These are phyloP conservation scores for Centruroides sculpturatus DNA, from an alignment of 1,140 invertebrate species.

Conservation along the genomic window DNA sequence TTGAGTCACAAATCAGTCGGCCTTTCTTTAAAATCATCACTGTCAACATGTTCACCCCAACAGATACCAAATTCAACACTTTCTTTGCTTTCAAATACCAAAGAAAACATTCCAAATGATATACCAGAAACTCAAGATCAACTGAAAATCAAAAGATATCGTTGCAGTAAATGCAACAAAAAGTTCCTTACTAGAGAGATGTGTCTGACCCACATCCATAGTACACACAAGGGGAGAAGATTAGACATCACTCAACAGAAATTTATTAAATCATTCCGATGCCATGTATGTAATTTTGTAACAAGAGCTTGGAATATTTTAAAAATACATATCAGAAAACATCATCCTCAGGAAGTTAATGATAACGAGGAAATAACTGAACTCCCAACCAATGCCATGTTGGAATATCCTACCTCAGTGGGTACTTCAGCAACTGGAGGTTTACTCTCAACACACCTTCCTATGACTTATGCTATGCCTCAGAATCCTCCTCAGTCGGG, in stretches of 20 bases:
- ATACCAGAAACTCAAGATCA: background rate
- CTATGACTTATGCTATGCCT: slow-evolving; percentile 26
- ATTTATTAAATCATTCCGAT: slow-evolving; percentile 32
- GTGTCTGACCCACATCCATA: slow-evolving; percentile 30
- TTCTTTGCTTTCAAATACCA: slow-evolving; percentile 1
- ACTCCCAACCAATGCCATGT: no score
- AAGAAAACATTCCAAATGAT: background rate
- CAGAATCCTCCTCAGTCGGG: slow-evolving; percentile 23
- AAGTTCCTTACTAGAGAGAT: slow-evolving; percentile 28
- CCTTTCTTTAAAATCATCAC: background rate
- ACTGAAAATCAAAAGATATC: slow-evolving; percentile 23
- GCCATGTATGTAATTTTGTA: slow-evolving; percentile 48
- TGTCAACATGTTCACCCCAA: slow-evolving; percentile 5
- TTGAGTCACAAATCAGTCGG: slow-evolving; percentile 15
- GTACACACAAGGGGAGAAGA: slow-evolving; percentile 22
- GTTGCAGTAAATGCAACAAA: slow-evolving; percentile 35
- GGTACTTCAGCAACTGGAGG: background rate
- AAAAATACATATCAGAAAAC: slow-evolving; percentile 43
- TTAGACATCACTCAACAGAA: slow-evolving; percentile 3
- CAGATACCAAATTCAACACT: background rate
- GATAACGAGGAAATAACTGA: no score
- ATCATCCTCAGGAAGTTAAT: slow-evolving; percentile 3
- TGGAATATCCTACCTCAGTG: no score
- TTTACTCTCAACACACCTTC: slow-evolving; percentile 16
- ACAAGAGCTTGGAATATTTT: slow-evolving; percentile 44